Conservation (phyloP, 2,888 invertebrate genomes). For the Sialis lutaria region DNA sequence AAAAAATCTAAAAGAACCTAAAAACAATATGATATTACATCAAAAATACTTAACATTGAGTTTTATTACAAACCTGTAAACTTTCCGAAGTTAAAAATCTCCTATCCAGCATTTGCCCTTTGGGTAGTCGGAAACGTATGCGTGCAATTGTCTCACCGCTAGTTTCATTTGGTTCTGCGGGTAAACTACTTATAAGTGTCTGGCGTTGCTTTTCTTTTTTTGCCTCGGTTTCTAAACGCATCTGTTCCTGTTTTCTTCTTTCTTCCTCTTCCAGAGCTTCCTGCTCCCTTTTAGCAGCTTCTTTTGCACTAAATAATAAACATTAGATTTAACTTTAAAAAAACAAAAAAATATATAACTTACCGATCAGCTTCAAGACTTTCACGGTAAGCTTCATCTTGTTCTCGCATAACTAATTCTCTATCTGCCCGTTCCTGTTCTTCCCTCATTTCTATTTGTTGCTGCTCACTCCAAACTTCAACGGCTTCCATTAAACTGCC, state of each 20-base stretch:
- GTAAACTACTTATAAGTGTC: constrained; percentile 47
- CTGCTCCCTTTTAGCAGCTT: constrained; percentile 64
- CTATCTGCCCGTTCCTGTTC: constrained; percentile 81
- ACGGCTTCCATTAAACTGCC: constrained; percentile 74
- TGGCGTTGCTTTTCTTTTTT: constrained; percentile 52
- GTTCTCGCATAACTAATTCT: constrained; percentile 79
- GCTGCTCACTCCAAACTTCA: constrained; percentile 67
- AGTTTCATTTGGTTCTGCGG: constrained; percentile 47
- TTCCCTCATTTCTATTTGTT: constrained; percentile 58
- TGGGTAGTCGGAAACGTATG: constrained; percentile 69
- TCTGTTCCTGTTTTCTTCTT: constrained; percentile 55
- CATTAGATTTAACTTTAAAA: no score
- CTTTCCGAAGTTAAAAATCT: constrained; percentile 47
- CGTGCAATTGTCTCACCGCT: constrained; percentile 42
- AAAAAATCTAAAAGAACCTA: constrained; percentile 74
- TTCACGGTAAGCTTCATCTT: constrained; percentile 83
- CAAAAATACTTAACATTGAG: constrained; percentile 1
- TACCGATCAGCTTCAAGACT: constrained; percentile 74
- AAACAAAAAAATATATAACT: constrained; percentile 1
- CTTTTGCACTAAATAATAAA: constrained; percentile 49
- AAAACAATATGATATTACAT: constrained; percentile 14
- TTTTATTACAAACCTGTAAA: constrained; percentile 28
- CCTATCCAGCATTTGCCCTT: constrained; percentile 56
- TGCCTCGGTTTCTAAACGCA: constrained; percentile 52
- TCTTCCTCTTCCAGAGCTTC: constrained; percentile 56